phyloP scores from a whole-genome alignment of 2,113 vertebrate species.

The Silurus glanis region DNA sequence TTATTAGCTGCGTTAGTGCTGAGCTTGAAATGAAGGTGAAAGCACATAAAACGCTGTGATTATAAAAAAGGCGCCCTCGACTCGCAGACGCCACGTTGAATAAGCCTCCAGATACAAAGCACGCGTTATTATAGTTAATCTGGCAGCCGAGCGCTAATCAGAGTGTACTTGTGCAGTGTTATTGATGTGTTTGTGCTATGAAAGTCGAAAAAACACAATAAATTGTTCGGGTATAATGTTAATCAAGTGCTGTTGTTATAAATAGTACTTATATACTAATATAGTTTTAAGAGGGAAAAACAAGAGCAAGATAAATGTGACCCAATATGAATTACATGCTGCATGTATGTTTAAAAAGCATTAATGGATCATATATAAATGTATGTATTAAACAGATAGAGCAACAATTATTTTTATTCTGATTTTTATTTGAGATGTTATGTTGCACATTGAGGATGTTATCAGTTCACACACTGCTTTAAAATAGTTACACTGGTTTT shows the following conservation, averaged over 20 bases:
- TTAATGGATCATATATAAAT: not conserved
- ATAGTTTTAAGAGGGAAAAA: not conserved
- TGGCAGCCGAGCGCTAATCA: slow-evolving; percentile 15
- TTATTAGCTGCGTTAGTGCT: slow-evolving; percentile 13
- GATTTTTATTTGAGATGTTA: not conserved
- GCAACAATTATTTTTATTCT: not conserved
- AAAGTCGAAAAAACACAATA: not conserved
- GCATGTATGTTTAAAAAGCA: not conserved
- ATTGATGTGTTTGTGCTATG: not conserved
- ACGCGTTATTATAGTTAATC: slow-evolving; percentile 15
- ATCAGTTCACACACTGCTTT: not conserved
- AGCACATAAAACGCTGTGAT: not conserved
- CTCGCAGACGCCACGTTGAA: not conserved
- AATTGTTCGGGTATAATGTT: not conserved
- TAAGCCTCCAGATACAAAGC: slow-evolving; percentile 9
- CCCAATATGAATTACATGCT: not conserved
- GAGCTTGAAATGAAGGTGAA: slow-evolving; percentile 2
- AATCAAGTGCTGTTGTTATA: not conserved
- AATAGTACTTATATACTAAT: not conserved
- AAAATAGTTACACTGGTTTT: not conserved
- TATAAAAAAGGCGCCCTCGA: not conserved
- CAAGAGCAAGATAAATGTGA: too few species aligned
- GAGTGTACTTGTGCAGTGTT: too few species aligned
- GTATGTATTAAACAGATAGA: not conserved
- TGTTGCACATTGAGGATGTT: not conserved